Percentiles rank a stretch among this genome's conserved stretches.
These are phyloP conservation scores for Ivindomyrus marchei DNA, from an alignment of 2,113 vertebrate species.

Conservation along the genomic window DNA sequence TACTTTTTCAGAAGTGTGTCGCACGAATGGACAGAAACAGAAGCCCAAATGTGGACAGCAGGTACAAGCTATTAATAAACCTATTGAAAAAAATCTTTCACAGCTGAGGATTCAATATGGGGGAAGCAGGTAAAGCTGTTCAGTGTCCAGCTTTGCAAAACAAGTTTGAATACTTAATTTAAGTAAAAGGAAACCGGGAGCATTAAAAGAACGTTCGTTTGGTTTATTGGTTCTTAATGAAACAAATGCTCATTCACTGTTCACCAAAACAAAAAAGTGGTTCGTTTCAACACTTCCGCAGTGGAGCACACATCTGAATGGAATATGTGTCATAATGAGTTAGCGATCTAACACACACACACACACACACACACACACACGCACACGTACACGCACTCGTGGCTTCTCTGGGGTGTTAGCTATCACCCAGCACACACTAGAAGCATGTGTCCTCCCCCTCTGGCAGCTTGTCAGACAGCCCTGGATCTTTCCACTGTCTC, in stretches of 20 bases:
- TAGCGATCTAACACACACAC: background rate
- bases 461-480: background rate
- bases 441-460: background rate
- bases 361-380: background rate
- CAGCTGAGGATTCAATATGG: background rate
- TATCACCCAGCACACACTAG: background rate
- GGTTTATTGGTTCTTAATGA: constrained; percentile 1
- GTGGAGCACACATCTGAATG: constrained; percentile 1
- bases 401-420: background rate
- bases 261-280: background rate
- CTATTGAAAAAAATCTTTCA: background rate
- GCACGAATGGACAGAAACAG: background rate
- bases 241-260: background rate
- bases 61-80: background rate
- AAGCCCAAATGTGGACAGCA: background rate
- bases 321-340: background rate
- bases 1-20: background rate
- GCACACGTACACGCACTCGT: background rate
- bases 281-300: background rate
- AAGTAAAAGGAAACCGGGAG: background rate
- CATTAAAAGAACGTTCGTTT: background rate
- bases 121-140: background rate
- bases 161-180: background rate
- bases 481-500: background rate
- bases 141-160: background rate